Percentiles rank a stretch among this genome's conserved stretches.
Evolutionary conservation across 2,797 vertebrate species (phyloP).

Genomic region (Arnoldichthys spilopterus): DNA sequence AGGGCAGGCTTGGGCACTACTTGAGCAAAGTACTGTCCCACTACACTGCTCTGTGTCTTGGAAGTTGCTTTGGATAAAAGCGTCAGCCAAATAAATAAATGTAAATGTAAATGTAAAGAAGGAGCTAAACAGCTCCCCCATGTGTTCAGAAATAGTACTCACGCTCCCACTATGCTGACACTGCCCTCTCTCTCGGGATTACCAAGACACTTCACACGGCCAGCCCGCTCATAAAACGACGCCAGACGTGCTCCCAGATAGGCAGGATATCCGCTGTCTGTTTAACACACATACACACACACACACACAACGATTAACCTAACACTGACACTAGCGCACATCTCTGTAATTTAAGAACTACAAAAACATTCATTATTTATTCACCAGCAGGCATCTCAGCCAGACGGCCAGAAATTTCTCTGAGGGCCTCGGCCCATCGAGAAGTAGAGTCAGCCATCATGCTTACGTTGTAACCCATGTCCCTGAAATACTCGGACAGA

Average conservation of each 20-base stretch:
- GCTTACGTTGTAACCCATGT: slow-evolving; percentile 98
- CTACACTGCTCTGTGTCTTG: too few relatives aligned
- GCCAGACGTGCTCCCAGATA: slow-evolving; percentile 94
- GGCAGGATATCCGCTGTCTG: slow-evolving; percentile 89
- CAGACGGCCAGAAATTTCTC: slow-evolving; percentile 96
- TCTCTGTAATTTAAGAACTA: background rate
- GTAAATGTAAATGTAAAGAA: too few relatives aligned
- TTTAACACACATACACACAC: slow-evolving; percentile 54
- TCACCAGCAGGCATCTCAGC: slow-evolving; percentile 99
- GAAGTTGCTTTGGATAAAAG: too few relatives aligned
- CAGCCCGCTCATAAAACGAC: slow-evolving; percentile 95
- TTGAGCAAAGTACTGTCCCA: too few relatives aligned
- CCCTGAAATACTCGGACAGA: slow-evolving; percentile 96
- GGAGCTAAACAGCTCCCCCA: slow-evolving; percentile 55
- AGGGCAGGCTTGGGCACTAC: too few relatives aligned
- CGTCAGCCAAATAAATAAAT: too few relatives aligned
- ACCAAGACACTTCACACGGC: slow-evolving; percentile 94
- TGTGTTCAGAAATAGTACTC: slow-evolving; percentile 71
- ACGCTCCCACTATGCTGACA: slow-evolving; percentile 97
- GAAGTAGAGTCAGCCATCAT: slow-evolving; percentile 99
- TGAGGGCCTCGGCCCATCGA: slow-evolving; percentile 96
- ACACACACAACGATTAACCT: background rate
- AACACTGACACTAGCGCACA: background rate
- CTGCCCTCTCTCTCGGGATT: slow-evolving; percentile 97
- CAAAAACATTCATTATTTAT: slow-evolving; percentile 45